Conservation (phyloP, 2,113 vertebrate genomes). For the Tretioscincus oriximinensis region DNA sequence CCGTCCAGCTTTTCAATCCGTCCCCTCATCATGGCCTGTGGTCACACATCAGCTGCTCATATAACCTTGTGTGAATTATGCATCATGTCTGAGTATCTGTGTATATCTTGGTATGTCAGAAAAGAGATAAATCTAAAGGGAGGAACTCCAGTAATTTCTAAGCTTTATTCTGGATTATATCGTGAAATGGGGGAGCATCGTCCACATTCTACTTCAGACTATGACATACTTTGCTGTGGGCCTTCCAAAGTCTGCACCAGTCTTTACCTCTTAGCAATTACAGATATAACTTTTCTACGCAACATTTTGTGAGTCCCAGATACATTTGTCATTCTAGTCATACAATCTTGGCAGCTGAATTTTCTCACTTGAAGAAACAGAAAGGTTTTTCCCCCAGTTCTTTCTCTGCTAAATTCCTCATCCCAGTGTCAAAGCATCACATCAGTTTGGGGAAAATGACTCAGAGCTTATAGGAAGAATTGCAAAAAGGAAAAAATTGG, state of each 20-base stretch:
- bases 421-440: background rate
- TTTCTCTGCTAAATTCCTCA: constrained; percentile 3
- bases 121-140: background rate
- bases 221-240: no score
- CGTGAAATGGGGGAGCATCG: no score
- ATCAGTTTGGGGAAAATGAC: background rate
- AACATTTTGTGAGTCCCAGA: background rate
- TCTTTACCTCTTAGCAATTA: background rate
- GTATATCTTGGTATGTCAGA: background rate
- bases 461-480: background rate
- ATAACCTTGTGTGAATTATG: no score
- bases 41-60: no score
- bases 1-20: no score
- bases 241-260: no score
- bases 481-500: background rate
- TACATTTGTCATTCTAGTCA: background rate
- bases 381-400: background rate
- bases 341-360: background rate
- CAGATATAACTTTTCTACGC: background rate
- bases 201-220: no score
- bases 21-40: no score
- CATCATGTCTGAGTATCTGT: background rate
- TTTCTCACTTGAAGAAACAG: constrained; percentile 14
- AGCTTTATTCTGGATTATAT: no score
- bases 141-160: background rate